Percentiles rank a stretch among this genome's conserved stretches.
phyloP scores from a whole-genome alignment of 2,888 invertebrate species.

The Tipula helvola region DNA sequence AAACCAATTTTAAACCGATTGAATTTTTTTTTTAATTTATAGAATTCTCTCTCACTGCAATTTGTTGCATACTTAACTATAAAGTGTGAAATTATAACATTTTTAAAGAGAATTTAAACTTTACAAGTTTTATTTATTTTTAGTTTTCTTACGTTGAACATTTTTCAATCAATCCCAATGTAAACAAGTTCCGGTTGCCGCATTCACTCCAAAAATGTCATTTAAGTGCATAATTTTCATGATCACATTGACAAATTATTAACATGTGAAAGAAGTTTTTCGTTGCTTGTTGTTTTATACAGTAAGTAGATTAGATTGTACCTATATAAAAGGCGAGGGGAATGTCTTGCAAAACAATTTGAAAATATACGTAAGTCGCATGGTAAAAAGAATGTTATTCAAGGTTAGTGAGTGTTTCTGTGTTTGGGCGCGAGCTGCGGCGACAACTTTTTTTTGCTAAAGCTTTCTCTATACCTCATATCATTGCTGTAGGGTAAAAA shows the following conservation, averaged over 20 bases:
- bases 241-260: background rate
- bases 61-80: background rate
- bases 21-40: background rate
- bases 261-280: background rate
- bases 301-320: background rate
- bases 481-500: background rate
- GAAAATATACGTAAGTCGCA: background rate
- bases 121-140: background rate
- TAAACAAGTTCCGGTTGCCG: background rate
- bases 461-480: background rate
- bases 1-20: background rate
- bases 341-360: background rate
- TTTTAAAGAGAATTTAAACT: background rate
- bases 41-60: background rate
- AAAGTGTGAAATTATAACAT: background rate
- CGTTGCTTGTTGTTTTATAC: background rate
- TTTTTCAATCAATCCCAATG: background rate
- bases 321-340: background rate
- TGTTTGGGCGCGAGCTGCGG: background rate
- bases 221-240: background rate
- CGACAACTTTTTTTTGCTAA: background rate
- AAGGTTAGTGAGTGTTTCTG: too few species aligned
- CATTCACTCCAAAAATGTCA: background rate
- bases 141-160: background rate
- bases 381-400: background rate